phyloP scores from a whole-genome alignment of 2,113 vertebrate genomes.

The Gadus chalcogrammus region DNA sequence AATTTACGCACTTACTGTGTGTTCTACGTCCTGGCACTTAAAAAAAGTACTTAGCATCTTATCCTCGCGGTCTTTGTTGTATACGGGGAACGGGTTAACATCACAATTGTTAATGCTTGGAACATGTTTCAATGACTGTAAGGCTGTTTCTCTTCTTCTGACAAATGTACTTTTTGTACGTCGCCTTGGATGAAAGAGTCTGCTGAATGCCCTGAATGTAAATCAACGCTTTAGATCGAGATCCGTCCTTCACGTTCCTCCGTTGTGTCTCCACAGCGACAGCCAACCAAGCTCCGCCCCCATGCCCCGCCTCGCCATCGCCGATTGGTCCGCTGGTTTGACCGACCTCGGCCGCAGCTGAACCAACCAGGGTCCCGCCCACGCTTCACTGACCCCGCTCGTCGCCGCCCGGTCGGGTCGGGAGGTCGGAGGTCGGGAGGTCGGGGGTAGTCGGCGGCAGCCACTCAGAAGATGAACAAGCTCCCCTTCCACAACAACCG shows the following conservation, averaged over 20 bases:
- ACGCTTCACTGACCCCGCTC: not conserved
- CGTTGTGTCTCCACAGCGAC: constrained; percentile 47
- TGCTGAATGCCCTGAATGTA: too few relatives aligned
- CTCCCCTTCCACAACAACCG: constrained; percentile 95
- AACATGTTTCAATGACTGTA: too few relatives aligned
- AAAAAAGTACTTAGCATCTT: too few relatives aligned
- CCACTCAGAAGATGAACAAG: constrained; percentile 90
- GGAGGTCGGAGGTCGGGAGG: constrained; percentile 12
- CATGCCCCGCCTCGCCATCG: constrained; percentile 43
- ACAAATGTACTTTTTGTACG: too few relatives aligned
- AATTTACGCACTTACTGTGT: too few relatives aligned
- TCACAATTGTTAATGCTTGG: too few relatives aligned
- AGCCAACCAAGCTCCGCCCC: constrained; percentile 18
- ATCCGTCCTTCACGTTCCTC: not conserved
- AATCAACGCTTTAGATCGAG: too few relatives aligned
- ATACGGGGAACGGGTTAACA: too few relatives aligned
- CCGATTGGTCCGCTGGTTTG: constrained; percentile 32
- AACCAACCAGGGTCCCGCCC: constrained; percentile 18
- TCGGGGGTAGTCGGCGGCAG: constrained; percentile 41
- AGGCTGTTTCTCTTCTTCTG: too few relatives aligned
- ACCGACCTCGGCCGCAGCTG: constrained; percentile 47
- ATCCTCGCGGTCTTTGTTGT: too few relatives aligned
- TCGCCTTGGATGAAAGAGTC: too few relatives aligned
- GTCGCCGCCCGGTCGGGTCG: not conserved
- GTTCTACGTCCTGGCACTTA: too few relatives aligned